Conservation (phyloP, 2,888 invertebrate genomes). For the Chesias legatella region DNA sequence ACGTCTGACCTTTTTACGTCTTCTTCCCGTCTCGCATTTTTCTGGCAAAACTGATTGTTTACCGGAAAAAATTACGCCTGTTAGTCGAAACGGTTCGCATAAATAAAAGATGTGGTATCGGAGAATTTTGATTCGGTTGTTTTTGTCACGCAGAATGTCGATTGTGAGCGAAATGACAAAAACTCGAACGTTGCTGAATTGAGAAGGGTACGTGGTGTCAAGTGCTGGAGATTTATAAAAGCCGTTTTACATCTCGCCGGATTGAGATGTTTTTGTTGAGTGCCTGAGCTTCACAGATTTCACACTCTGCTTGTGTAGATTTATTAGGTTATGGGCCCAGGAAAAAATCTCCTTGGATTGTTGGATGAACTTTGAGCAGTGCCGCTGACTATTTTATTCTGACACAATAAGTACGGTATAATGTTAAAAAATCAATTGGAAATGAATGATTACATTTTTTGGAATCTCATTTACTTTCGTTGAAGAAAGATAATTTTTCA, state of each 20-base stretch:
- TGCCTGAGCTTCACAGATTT: slow-evolving; percentile 8
- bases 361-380: too few relatives aligned
- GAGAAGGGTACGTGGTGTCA: slow-evolving; percentile 68
- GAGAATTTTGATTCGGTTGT: slow-evolving; percentile 76
- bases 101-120: slow-evolving; percentile 73
- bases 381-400: too few relatives aligned
- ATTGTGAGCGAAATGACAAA: slow-evolving; percentile 59
- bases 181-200: slow-evolving; percentile 53
- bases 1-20: slow-evolving; percentile 66
- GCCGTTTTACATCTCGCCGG: slow-evolving; percentile 40
- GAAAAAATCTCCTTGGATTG: too few relatives aligned
- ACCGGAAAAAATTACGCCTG: slow-evolving; percentile 79
- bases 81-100: slow-evolving; percentile 69
- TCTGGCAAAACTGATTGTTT: slow-evolving; percentile 80
- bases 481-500: too few relatives aligned
- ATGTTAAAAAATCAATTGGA: too few relatives aligned
- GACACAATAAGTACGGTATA: too few relatives aligned
- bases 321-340: too few relatives aligned
- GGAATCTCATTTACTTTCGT: too few relatives aligned
- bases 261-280: slow-evolving; percentile 22
- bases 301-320: slow-evolving; percentile 5
- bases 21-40: slow-evolving; percentile 75
- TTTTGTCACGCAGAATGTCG: slow-evolving; percentile 58
- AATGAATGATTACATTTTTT: too few relatives aligned
- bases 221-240: slow-evolving; percentile 54